Evolutionary conservation across 1,140 invertebrate genomes (phyloP), one percentile per base, ranked within the genome.

Genomic region (Fopius arisanus): DNA sequence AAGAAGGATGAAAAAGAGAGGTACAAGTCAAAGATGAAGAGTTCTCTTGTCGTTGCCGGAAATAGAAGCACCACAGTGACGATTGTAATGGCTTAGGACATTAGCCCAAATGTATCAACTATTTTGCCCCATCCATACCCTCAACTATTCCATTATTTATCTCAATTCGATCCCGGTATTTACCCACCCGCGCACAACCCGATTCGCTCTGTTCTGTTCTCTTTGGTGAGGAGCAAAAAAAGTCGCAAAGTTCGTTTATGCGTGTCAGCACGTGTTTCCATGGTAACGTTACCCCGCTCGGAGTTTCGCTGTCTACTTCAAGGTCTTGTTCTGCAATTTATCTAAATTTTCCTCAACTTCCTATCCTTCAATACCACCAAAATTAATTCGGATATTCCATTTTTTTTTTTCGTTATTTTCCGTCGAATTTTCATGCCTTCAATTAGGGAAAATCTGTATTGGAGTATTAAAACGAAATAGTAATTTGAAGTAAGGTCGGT

Each of bases 1-100:
- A 67, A 75, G 37, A 21, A 43, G 51, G 41, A 54, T 48, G 51
- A 73, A 67, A 67, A 73, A 66, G 70, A 76, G 74, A 78, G 74
- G 74, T 73, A 54, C 73, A 19, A 43, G 29, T 59, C 54, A 41
- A 54, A 67, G 29, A 70, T 66, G 28, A 41, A 28, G 67, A 66
- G 28, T 59, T 23, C 54, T 59, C 10, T 19, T 59, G 54, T 59
- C 23, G 19, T 59, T 19, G 54, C 23, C 54, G 54, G 19, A 59
- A 59, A 59, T 59, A 59, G 54, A 48, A 48, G 3, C 43, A 48
- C 43, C n/a, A 16, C 3, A 48, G 43, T 48, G 43, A 48, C 43
- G 43, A 48, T 48, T 48, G 43, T 48, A 1, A 37, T n/a, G 43
- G n/a, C 14, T 48, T 12, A 48, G 43, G 7, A 48, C 43, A 14